These are phyloP conservation scores for Plotosus lineatus DNA, from an alignment of 2,113 vertebrate genomes.

Conservation along the genomic window DNA sequence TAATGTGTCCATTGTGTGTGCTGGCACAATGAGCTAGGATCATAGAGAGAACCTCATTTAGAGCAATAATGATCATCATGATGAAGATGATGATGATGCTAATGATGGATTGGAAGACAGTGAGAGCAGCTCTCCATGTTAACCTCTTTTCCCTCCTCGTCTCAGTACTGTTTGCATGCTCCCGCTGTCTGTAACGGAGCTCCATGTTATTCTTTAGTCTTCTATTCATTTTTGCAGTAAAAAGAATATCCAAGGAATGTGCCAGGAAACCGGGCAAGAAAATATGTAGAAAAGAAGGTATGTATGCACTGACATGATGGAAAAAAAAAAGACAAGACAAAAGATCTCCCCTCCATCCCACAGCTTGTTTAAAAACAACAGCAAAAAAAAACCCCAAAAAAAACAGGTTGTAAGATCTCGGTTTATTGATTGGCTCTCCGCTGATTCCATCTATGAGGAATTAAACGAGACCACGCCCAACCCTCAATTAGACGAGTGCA, in stretches of 20 bases:
- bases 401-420: background rate
- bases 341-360: constrained; percentile 26
- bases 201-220: constrained; percentile 99
- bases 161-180: constrained; percentile 86
- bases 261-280: constrained; percentile 99
- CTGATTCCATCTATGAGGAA: constrained; percentile 57
- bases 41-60: constrained; percentile 68
- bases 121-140: constrained; percentile 66
- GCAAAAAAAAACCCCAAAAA: background rate
- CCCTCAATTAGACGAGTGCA: constrained; percentile 64
- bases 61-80: constrained; percentile 61
- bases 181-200: constrained; percentile 90
- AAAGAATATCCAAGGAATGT: constrained; percentile 99
- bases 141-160: constrained; percentile 39
- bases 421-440: constrained; percentile 59
- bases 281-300: constrained; percentile 99
- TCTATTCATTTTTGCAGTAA: constrained; percentile 99
- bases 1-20: constrained; percentile 89
- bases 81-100: constrained; percentile 34
- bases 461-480: constrained; percentile 48
- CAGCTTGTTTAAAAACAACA: background rate
- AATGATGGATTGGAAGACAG: constrained; percentile 35
- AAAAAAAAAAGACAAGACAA: constrained; percentile 60
- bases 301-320: constrained; percentile 80
- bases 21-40: constrained; percentile 80